Evolutionary conservation across 2,797 vertebrate species (phyloP).

Genomic region (Brachymystax lenok): DNA sequence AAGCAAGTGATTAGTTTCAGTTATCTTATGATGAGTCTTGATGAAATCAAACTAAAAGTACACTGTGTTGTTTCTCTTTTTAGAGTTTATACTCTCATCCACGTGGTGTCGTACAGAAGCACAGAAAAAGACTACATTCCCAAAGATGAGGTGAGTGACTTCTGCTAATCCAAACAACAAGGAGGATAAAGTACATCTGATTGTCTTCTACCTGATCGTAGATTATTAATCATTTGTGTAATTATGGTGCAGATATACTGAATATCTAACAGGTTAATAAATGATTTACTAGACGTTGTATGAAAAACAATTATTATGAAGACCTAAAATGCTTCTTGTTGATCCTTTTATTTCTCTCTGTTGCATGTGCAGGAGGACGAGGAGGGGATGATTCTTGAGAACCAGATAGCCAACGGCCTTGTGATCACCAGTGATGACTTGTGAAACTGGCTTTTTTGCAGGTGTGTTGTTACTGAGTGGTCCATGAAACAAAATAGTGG

Average conservation of each 20-base stretch:
- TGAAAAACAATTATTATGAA: neutral
- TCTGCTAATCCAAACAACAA: neutral
- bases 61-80: neutral
- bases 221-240: neutral
- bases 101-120: conserved; percentile 78
- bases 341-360: neutral
- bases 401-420: conserved; percentile 47
- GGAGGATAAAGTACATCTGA: neutral
- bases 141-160: conserved; percentile 52
- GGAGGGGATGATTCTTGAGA: conserved; percentile 50
- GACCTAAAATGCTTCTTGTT: neutral
- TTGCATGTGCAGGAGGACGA: conserved; percentile 55
- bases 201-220: neutral
- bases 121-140: conserved; percentile 75
- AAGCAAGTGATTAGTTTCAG: neutral
- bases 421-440: conserved; percentile 66
- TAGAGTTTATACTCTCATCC: conserved; percentile 82
- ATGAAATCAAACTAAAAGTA: neutral
- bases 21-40: neutral
- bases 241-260: neutral
- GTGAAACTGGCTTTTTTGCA: conserved; percentile 25
- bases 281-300: neutral
- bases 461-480: neutral
- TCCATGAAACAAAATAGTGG: neutral
- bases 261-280: neutral